These are phyloP conservation scores for Ophion ventricosus DNA, from an alignment of 2,888 invertebrate genomes.

Conservation along the genomic window DNA sequence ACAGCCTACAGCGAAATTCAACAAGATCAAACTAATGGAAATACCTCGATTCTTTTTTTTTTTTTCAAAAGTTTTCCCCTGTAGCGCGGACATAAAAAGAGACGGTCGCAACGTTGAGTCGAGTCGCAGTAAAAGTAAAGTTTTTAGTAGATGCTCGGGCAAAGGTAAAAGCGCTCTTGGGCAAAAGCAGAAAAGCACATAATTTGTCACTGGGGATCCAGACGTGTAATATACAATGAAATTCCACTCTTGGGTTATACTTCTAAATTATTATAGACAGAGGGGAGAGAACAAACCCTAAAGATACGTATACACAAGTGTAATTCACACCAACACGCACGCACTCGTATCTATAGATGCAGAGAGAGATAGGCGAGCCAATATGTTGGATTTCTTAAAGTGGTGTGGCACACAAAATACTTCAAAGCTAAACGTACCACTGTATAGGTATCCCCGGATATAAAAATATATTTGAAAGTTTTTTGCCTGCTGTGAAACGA, in stretches of 20 bases:
- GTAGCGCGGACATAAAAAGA: no score
- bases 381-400: constrained; percentile 14
- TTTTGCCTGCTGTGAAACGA: not conserved
- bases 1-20: no score
- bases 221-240: not conserved
- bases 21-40: no score
- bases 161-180: not conserved
- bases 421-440: constrained; percentile 6
- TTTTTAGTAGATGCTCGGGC: not conserved
- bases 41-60: no score
- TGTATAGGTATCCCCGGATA: not conserved
- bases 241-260: constrained; percentile 1
- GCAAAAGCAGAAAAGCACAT: not conserved
- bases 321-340: no score
- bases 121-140: not conserved
- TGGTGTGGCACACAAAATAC: not conserved
- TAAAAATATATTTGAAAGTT: constrained; percentile 11
- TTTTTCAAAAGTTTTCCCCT: no score
- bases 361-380: not conserved
- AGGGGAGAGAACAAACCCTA: not conserved
- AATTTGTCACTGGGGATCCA: constrained; percentile 16
- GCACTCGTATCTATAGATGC: not conserved
- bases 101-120: not conserved
- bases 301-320: no score
- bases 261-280: constrained; percentile 2